phyloP scores from a whole-genome alignment of 2,113 vertebrate species.

The Agapornis roseicollis region DNA sequence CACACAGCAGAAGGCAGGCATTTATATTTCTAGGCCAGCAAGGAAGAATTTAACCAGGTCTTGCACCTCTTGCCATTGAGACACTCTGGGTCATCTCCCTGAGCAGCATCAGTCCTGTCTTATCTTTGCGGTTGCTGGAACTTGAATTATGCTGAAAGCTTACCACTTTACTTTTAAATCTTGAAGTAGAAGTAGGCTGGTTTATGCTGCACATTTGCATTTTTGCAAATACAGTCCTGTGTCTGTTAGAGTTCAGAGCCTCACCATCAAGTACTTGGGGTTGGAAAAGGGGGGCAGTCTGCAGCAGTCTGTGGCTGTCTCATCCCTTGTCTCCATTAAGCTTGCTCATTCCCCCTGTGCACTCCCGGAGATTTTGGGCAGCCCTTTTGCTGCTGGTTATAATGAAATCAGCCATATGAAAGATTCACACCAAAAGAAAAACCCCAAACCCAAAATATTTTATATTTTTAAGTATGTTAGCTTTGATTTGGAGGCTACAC shows the following conservation, averaged over 20 bases:
- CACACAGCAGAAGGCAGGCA: neutral
- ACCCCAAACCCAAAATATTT: neutral
- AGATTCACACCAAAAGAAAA: neutral
- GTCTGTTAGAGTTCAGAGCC: conserved; percentile 21
- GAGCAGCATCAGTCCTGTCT: neutral
- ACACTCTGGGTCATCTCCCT: neutral
- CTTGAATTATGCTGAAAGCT: neutral
- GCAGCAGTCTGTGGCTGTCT: neutral
- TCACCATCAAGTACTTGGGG: neutral
- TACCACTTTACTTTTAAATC: neutral
- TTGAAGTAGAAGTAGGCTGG: neutral
- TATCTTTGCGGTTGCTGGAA: neutral
- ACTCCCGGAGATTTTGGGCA: neutral
- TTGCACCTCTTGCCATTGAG: neutral
- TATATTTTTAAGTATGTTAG: neutral
- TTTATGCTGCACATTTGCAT: neutral
- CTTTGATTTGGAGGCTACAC: neutral
- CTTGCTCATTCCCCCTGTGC: neutral
- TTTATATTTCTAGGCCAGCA: neutral
- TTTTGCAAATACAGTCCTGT: neutral
- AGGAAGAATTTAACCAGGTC: neutral
- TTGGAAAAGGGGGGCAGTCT: conserved; percentile 14
- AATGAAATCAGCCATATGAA: neutral
- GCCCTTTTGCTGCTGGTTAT: neutral
- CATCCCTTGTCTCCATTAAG: neutral